Evolutionary conservation across 2,888 invertebrate species (phyloP).

Genomic region (Rambutsinella grinnellia): DNA sequence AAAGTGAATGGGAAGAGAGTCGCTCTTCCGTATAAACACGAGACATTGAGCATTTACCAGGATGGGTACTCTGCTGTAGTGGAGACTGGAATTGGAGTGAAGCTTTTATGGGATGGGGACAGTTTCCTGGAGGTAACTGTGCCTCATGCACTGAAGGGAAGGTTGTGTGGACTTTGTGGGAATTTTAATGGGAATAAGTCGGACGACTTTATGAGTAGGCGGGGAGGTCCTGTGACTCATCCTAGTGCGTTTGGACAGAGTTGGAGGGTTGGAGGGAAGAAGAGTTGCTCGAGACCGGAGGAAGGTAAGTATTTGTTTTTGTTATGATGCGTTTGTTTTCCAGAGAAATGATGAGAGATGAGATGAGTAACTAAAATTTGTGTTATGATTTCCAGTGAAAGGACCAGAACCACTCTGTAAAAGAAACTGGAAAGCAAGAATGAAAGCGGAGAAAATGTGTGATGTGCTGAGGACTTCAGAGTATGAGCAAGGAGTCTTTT

Average conservation of each 20-base stretch:
- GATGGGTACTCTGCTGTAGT: slow-evolving; percentile 69
- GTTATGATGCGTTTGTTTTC: neutral
- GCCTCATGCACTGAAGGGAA: slow-evolving; percentile 82
- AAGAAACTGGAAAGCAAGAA: slow-evolving; percentile 63
- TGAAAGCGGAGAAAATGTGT: slow-evolving; percentile 71
- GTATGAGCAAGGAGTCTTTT: slow-evolving; percentile 72
- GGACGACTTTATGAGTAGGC: slow-evolving; percentile 76
- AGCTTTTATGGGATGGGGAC: slow-evolving; percentile 92
- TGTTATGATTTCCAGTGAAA: slow-evolving; percentile 68
- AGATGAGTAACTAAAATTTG: no score
- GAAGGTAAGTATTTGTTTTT: slow-evolving; percentile 58
- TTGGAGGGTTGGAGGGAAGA: slow-evolving; percentile 89
- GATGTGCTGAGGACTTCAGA: slow-evolving; percentile 70
- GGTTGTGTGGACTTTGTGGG: slow-evolving; percentile 96
- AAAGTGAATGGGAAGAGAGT: slow-evolving; percentile 87
- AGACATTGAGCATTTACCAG: slow-evolving; percentile 72
- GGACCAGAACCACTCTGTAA: slow-evolving; percentile 65
- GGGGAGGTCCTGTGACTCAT: slow-evolving; percentile 76
- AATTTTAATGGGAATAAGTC: slow-evolving; percentile 90
- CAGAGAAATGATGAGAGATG: neutral
- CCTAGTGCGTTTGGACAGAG: slow-evolving; percentile 83
- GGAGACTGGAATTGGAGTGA: slow-evolving; percentile 74
- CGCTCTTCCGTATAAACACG: slow-evolving; percentile 76
- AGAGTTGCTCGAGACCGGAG: slow-evolving; percentile 76
- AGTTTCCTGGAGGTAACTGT: slow-evolving; percentile 90